phyloP scores from a whole-genome alignment of 2,113 vertebrate genomes.

The Felis catus region F.catus_Fca126_mat1.0 CM031422.1:17974501-17975000 shows the following conservation, averaged over 20 bases:
- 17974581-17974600: no score
- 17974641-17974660: neutral
- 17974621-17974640: neutral
- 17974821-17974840: neutral
- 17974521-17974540: neutral
- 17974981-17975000: no score
- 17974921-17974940: neutral
- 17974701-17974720: accelerated
- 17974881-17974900: neutral
- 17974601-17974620: neutral
- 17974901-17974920: neutral
- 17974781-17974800: neutral
- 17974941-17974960: neutral
- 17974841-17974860: neutral
- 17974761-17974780: neutral
- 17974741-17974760: neutral
- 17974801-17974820: neutral
- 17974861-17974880: neutral
- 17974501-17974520: neutral
- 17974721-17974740: neutral
- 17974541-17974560: neutral
- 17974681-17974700: no score
- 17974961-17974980: neutral
- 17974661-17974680: neutral
- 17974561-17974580: neutral